Percentiles rank a stretch among this genome's conserved stretches.
phyloP scores from a whole-genome alignment of 2,113 vertebrate species.

The Thomomys bottae region DNA sequence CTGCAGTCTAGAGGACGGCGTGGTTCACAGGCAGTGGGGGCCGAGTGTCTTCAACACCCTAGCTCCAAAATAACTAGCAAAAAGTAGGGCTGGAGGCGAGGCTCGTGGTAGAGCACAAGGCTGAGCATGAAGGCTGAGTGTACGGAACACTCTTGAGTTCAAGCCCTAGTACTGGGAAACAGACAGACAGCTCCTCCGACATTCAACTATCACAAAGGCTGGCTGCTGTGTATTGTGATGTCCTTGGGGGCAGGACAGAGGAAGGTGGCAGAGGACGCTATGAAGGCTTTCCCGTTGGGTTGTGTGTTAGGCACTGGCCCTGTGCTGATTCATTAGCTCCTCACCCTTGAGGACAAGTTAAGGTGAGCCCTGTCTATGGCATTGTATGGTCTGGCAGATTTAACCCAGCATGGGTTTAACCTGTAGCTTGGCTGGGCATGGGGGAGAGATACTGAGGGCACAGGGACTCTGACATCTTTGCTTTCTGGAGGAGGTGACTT shows the following conservation, averaged over 20 bases:
- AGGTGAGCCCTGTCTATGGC: not conserved
- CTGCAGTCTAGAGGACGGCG: no score
- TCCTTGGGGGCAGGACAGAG: not conserved
- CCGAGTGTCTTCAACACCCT: no score
- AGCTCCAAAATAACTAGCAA: no score
- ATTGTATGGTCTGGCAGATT: not conserved
- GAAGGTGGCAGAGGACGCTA: not conserved
- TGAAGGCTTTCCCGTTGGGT: no score
- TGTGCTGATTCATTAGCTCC: not conserved
- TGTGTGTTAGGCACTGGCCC: not conserved
- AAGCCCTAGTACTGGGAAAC: no score
- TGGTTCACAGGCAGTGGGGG: no score
- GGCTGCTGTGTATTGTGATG: not conserved
- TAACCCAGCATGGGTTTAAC: not conserved
- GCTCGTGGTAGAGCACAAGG: no score
- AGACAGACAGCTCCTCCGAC: no score
- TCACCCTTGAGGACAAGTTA: no score
- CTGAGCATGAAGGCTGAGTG: no score
- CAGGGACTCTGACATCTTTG: accelerated
- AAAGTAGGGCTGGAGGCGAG: no score
- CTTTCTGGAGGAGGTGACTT: not conserved
- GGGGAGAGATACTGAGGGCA: not conserved
- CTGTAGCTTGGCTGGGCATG: not conserved
- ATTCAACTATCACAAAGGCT: accelerated
- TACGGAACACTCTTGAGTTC: no score